Base-by-base conservation (phyloP, 1,140 invertebrate species). In the Hypsibius dujardini region DNA sequence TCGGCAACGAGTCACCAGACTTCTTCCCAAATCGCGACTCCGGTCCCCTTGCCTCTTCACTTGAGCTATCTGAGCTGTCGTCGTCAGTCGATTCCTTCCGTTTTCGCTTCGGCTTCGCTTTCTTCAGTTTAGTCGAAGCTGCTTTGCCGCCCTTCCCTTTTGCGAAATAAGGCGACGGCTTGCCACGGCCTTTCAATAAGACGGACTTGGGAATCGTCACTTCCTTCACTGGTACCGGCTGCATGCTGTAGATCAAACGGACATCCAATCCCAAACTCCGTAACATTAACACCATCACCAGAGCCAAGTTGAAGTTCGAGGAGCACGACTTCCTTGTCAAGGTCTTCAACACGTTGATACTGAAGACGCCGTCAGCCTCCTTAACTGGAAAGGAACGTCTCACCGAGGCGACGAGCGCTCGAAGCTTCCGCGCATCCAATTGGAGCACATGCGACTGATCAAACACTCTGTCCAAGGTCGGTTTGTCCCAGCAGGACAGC, bases 191-290 rank as follows among this genome's bases (percentile, higher is more conserved):
- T 84, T 77, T 84, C 14, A 42, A 46, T 12, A 59, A 3, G 47
- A 1, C 59, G 46, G 47, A 71, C 74, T 77, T 77, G 12, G 62
- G 42, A 12, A 42, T 12, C 42, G 7, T 67, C 12, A 42, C 7
- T 42, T 67, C 42, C 42, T 14, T 85, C 47, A 87, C 78, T 1
- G 86, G 84, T 70, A 87, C 77, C 47, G 85, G 84, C 74, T 82
- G 81, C 12, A 87, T 76, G 28, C 84, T 84, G 46, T 85, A 76
- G n/a, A 94, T 84, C 50, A 95, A 77, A 72, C 92, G 81, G 74
- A 87, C 87, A 76, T 88, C 85, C 69, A 93, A 79, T 0, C 90
- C 90, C 72, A 93, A 82, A 62, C 86, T 83, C 78, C 91, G 83
- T 47, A 90, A 77, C 73, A 89, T 82, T 45, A 85, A 81, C 56